phyloP scores from a whole-genome alignment of 2,797 vertebrate species.

The Nyctalus aviator region DNA sequence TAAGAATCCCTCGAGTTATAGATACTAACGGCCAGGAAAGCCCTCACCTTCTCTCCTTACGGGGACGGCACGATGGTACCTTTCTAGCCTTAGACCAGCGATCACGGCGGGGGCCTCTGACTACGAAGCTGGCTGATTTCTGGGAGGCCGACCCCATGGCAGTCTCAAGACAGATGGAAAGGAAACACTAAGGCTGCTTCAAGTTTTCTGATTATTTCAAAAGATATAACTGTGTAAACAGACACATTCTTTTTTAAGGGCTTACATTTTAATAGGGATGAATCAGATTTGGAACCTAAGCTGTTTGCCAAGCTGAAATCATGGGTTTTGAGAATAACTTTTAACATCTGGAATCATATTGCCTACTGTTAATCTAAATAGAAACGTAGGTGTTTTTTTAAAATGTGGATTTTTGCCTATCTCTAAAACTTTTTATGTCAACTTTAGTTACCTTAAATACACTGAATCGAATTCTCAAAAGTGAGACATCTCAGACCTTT shows the following conservation, averaged over 20 bases:
- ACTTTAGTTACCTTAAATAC: slow-evolving; percentile 88
- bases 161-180: slow-evolving; percentile 90
- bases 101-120: slow-evolving; percentile 93
- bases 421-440: slow-evolving; percentile 88
- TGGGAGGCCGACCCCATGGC: slow-evolving; percentile 89
- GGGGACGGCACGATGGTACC: slow-evolving; percentile 92
- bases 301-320: slow-evolving; percentile 91
- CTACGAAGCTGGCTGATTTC: slow-evolving; percentile 90
- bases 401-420: slow-evolving; percentile 90
- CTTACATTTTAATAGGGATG: slow-evolving; percentile 91
- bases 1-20: slow-evolving; percentile 92
- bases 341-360: slow-evolving; percentile 92
- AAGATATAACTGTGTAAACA: slow-evolving; percentile 84
- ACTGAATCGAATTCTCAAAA: slow-evolving; percentile 88
- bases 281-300: slow-evolving; percentile 89
- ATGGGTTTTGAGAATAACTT: slow-evolving; percentile 91
- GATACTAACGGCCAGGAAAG: slow-evolving; percentile 93
- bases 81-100: slow-evolving; percentile 94
- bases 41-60: slow-evolving; percentile 83
- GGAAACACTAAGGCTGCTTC: slow-evolving; percentile 98
- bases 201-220: slow-evolving; percentile 90
- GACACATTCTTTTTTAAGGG: slow-evolving; percentile 89
- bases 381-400: slow-evolving; percentile 86
- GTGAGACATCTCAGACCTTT: slow-evolving; percentile 86
- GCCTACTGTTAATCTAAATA: slow-evolving; percentile 93